Percentiles rank a stretch among this genome's conserved stretches.
These are phyloP conservation scores for Muntiacus reevesi DNA, from an alignment of 2,113 vertebrate genomes.

Conservation along the genomic window DNA sequence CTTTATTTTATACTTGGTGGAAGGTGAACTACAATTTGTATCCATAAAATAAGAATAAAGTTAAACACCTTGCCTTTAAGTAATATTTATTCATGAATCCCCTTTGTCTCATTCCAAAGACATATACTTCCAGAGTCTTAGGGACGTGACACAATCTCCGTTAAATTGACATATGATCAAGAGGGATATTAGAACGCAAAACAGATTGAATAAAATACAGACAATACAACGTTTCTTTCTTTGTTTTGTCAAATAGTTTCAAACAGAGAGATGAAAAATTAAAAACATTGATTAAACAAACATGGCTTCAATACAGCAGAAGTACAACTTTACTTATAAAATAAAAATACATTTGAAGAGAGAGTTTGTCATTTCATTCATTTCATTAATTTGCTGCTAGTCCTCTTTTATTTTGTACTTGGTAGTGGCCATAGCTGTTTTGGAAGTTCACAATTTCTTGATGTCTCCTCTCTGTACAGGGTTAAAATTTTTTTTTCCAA, in stretches of 20 bases:
- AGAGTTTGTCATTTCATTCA: not conserved
- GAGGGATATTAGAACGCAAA: not conserved
- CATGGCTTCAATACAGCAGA: not conserved
- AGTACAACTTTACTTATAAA: not conserved
- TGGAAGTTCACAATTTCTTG: not conserved
- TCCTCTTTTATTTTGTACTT: not conserved
- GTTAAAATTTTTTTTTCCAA: not conserved
- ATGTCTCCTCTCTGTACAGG: not conserved
- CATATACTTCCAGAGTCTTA: not conserved
- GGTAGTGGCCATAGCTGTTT: not conserved
- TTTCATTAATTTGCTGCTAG: not conserved
- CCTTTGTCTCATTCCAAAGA: not conserved
- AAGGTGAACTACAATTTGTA: slow-evolving; percentile 47
- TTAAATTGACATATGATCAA: not conserved
- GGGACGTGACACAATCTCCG: not conserved
- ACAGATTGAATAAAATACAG: not conserved
- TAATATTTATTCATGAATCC: slow-evolving; percentile 13
- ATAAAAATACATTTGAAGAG: not conserved
- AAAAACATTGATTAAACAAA: slow-evolving; percentile 19
- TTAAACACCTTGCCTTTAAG: not conserved
- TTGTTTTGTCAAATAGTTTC: slow-evolving; percentile 12
- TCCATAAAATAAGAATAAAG: slow-evolving; percentile 40
- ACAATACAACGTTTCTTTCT: not conserved
- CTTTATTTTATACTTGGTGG: slow-evolving; percentile 60
- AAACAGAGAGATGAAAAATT: not conserved